A percentile compares a stretch with the other conserved stretches of the same genome.
These are phyloP conservation scores for Clytia hemisphaerica DNA, from an alignment of 30 jellyfish, hydroid and myxozoan species.

Conservation along the genomic window DNA sequence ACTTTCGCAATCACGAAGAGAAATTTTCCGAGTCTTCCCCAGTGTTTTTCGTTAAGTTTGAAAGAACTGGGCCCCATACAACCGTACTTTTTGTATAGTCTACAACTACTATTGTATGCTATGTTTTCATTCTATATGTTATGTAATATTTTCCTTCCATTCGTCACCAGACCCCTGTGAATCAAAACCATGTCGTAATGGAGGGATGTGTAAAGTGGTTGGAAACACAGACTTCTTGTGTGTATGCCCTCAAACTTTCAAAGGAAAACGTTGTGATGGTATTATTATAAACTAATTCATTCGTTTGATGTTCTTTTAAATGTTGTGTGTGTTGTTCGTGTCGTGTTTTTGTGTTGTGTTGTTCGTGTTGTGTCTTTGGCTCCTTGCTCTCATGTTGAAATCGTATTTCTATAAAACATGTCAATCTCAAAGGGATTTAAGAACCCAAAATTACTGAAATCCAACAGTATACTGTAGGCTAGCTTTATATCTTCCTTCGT, in stretches of 20 bases:
- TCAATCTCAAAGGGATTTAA: too few relatives aligned
- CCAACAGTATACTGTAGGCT: too few relatives aligned
- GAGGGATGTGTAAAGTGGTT: constrained; percentile 67
- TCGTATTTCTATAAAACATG: too few relatives aligned
- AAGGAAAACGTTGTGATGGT: constrained; percentile 91
- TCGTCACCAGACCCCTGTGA: constrained; percentile 82
- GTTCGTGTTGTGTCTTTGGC: neutral
- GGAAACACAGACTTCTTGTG: constrained; percentile 54
- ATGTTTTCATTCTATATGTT: too few relatives aligned
- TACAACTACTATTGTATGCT: too few relatives aligned
- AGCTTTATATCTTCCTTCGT: too few relatives aligned
- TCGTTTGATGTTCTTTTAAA: neutral
- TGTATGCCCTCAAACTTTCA: constrained; percentile 71
- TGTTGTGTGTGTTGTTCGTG: constrained; percentile 1
- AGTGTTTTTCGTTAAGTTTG: too few relatives aligned
- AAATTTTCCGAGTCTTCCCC: too few relatives aligned
- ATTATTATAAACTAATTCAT: neutral
- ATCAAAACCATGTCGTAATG: constrained; percentile 81
- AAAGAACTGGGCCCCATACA: too few relatives aligned
- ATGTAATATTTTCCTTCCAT: neutral
- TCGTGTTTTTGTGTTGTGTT: neutral
- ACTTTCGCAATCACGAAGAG: too few relatives aligned
- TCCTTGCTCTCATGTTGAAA: neutral
- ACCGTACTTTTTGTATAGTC: too few relatives aligned
- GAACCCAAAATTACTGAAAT: too few relatives aligned